phyloP scores from a whole-genome alignment of 2,797 vertebrate species.

The Prionace glauca region DNA sequence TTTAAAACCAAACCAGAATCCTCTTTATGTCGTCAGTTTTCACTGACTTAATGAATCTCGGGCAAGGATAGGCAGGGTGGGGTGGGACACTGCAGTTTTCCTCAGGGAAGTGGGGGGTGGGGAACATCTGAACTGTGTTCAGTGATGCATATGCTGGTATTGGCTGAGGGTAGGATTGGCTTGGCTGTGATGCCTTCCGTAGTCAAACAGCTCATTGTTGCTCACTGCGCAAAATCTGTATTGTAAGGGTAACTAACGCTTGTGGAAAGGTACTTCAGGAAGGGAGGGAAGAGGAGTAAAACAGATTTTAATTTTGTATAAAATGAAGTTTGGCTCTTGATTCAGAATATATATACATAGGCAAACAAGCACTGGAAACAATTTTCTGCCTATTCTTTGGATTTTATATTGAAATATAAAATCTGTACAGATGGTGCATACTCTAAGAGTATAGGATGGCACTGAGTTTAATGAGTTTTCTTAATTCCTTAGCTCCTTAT shows the following conservation, averaged over 20 bases:
- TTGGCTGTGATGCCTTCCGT: not conserved
- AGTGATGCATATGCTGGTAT: not conserved
- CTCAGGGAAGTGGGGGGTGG: not conserved
- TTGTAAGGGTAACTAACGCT: not conserved
- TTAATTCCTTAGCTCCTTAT: not conserved
- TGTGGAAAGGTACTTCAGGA: not conserved
- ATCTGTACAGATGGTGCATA: slow-evolving; percentile 12
- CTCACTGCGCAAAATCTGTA: not conserved
- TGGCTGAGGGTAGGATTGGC: not conserved
- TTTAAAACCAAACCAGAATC: not conserved
- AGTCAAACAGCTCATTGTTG: not conserved
- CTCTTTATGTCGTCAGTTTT: not conserved
- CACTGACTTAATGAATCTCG: not conserved
- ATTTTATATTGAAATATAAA: slow-evolving; percentile 34
- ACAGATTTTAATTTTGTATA: not conserved
- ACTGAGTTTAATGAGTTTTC: slow-evolving; percentile 8
- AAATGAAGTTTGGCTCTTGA: not conserved
- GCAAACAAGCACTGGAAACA: slow-evolving; percentile 5
- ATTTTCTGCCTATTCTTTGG: not conserved
- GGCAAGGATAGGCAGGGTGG: not conserved
- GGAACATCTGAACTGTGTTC: not conserved
- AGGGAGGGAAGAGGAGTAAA: not conserved
- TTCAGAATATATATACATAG: not conserved
- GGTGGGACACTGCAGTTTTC: not conserved
- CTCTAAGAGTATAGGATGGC: slow-evolving; percentile 11